Evolutionary conservation across 2,113 vertebrate species (phyloP).

Genomic region (Oenanthe melanoleuca): DNA sequence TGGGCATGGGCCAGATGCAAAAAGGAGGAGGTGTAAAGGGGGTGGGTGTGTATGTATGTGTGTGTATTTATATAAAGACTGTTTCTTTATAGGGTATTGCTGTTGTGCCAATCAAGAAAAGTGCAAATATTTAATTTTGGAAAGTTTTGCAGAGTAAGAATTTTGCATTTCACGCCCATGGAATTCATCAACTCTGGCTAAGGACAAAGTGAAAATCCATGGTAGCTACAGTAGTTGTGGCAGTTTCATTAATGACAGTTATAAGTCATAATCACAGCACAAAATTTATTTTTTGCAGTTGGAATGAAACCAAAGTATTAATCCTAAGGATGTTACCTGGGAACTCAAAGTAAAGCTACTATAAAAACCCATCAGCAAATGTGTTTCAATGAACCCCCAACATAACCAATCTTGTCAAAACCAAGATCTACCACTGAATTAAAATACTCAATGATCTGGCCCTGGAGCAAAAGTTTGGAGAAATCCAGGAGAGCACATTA

Average conservation of each 20-base stretch:
- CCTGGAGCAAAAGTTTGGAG: slow-evolving; percentile 20
- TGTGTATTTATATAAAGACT: neutral
- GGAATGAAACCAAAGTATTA: neutral
- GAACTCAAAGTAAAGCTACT: neutral
- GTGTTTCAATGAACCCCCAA: neutral
- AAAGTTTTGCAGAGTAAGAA: neutral
- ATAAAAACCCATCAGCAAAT: neutral
- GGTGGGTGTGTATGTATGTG: neutral
- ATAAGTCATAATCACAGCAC: neutral
- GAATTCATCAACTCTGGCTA: neutral
- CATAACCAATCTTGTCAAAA: slow-evolving; percentile 39
- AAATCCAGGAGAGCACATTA: neutral
- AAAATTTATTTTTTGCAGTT: neutral
- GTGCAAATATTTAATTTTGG: neutral
- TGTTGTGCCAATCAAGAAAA: neutral
- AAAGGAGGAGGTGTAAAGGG: neutral
- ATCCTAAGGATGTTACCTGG: neutral
- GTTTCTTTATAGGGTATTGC: neutral
- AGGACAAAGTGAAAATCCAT: neutral
- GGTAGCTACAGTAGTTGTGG: neutral
- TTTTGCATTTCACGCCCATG: neutral
- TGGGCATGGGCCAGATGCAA: neutral
- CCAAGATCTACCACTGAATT: neutral
- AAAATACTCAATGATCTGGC: neutral
- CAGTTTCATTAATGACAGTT: neutral